phyloP scores from a whole-genome alignment of 2,113 vertebrate species.

The Barbus barbus region DNA sequence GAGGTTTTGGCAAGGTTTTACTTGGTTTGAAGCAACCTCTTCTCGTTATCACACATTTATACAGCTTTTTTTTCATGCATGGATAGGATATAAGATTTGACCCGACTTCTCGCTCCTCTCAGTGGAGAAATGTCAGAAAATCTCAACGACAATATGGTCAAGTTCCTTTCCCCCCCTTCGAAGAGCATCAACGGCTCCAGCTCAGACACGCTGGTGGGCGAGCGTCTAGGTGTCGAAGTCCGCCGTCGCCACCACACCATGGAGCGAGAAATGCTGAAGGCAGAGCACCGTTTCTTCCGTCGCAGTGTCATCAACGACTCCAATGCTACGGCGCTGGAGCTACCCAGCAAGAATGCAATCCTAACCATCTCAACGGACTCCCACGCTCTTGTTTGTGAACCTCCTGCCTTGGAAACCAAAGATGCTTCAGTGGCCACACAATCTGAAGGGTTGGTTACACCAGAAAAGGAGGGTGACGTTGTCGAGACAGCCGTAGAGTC shows the following conservation, averaged over 20 bases:
- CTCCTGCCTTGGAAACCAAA: conserved; percentile 29
- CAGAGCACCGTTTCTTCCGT: conserved; percentile 94
- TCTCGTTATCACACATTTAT: conserved; percentile 43
- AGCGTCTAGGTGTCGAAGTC: conserved; percentile 80
- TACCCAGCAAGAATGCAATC: conserved; percentile 83
- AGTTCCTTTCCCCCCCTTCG: conserved; percentile 80
- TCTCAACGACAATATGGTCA: conserved; percentile 77
- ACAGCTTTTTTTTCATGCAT: conserved; percentile 45
- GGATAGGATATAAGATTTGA: conserved; percentile 61
- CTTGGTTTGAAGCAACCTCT: not conserved
- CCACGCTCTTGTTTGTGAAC: conserved; percentile 32
- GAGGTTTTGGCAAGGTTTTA: not conserved
- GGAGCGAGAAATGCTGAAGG: conserved; percentile 89
- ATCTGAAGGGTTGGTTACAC: conserved; percentile 49
- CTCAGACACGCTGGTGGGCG: conserved; percentile 89
- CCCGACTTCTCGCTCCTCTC: conserved; percentile 62
- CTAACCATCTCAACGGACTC: conserved; percentile 70
- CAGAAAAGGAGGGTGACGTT: conserved; percentile 43
- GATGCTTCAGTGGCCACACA: conserved; percentile 32
- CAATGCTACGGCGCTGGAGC: conserved; percentile 92
- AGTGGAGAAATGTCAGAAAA: conserved; percentile 81
- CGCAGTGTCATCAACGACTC: conserved; percentile 98
- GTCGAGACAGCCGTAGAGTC: conserved; percentile 57
- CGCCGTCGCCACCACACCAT: conserved; percentile 94
- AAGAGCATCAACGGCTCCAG: conserved; percentile 88